A percentile compares a stretch with the other conserved stretches of the same genome.
phyloP scores from a whole-genome alignment of 2,797 vertebrate species.

The Aselliscus stoliczkanus region DNA sequence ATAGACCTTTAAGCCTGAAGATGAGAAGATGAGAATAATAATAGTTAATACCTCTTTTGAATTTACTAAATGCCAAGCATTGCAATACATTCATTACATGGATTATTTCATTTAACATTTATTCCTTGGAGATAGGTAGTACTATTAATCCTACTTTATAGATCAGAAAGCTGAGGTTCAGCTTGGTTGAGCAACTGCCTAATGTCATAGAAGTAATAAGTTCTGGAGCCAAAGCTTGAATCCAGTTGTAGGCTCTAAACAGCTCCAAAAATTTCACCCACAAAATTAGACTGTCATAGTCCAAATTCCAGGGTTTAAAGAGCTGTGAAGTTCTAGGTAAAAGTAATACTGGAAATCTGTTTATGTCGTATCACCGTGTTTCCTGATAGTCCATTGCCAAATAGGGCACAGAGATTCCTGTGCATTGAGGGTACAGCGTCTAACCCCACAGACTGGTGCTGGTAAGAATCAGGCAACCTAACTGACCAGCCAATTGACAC shows the following conservation, averaged over 20 bases:
- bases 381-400: neutral
- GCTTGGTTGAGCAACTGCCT: neutral
- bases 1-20: neutral
- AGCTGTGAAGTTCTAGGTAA: neutral
- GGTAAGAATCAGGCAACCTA: neutral
- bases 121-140: neutral
- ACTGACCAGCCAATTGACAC: neutral
- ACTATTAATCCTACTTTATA: neutral
- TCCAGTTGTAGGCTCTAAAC: neutral
- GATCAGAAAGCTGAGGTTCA: neutral
- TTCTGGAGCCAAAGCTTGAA: neutral
- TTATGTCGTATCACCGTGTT: neutral
- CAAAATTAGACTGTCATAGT: neutral
- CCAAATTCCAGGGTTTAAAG: neutral
- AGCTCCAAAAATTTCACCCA: neutral
- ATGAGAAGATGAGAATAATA: neutral
- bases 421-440: neutral
- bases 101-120: conserved; percentile 12
- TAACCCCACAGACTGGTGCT: neutral
- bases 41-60: neutral
- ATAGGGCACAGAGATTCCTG: neutral
- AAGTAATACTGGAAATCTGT: neutral
- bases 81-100: neutral
- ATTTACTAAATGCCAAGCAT: neutral
- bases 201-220: neutral